A percentile compares a stretch with the other conserved stretches of the same genome.
Conservation (phyloP, 2,888 invertebrate genomes). For the Coecobrya sp. region DNA sequence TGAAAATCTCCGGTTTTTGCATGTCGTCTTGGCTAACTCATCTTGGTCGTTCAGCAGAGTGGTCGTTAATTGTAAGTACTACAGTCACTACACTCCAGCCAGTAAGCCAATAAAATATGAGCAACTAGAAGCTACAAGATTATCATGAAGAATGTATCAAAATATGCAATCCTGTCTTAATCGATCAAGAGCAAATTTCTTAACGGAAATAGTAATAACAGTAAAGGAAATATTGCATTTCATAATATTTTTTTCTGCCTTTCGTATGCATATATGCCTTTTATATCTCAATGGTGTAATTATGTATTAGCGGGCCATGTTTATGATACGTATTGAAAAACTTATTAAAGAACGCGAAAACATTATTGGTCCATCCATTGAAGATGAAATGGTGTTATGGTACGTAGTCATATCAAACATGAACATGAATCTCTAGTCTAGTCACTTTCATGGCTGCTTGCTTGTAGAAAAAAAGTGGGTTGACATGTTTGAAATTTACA, state of each 20-base stretch:
- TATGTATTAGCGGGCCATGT: background rate
- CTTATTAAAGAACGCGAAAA: background rate
- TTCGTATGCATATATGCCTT: background rate
- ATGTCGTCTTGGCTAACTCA: background rate
- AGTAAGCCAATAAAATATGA: background rate
- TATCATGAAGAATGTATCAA: background rate
- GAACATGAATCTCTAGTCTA: too few species aligned
- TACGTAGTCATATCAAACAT: slow-evolving; percentile 57
- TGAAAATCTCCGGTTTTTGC: background rate
- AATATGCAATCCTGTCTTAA: background rate
- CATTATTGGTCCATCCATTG: slow-evolving; percentile 10
- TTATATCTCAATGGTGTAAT: slow-evolving; percentile 16
- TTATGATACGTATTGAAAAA: background rate
- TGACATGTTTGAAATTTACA: slow-evolving; percentile 38
- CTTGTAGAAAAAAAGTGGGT: background rate
- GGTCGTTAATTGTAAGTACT: background rate
- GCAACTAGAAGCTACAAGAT: background rate
- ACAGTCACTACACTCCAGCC: background rate
- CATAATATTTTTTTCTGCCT: background rate
- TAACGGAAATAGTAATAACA: slow-evolving; percentile 36
- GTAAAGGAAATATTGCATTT: slow-evolving; percentile 50
- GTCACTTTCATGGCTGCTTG: slow-evolving; percentile 56
- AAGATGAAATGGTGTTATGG: slow-evolving; percentile 58
- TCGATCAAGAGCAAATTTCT: slow-evolving; percentile 9
- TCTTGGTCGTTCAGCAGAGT: slow-evolving; percentile 22